phyloP scores from a whole-genome alignment of 2,113 vertebrate species.

The Cottus gobio region DNA sequence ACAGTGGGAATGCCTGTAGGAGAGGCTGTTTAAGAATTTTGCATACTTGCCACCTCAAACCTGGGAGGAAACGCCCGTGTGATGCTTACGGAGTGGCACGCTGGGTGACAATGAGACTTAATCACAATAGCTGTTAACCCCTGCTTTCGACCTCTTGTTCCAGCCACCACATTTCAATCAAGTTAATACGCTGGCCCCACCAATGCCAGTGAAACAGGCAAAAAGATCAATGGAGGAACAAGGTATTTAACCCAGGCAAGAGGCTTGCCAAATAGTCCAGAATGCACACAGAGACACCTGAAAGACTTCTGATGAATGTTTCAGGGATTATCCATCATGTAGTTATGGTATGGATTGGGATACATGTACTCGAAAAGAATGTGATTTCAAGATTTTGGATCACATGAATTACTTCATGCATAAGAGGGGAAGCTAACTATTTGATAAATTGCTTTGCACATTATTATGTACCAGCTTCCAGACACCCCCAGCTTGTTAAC shows the following conservation, averaged over 20 bases:
- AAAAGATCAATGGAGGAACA: conserved; percentile 64
- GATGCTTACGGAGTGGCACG: conserved; percentile 28
- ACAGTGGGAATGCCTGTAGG: conserved; percentile 26
- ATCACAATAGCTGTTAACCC: conserved; percentile 50
- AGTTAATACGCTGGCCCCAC: conserved; percentile 40
- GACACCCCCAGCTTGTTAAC: not conserved
- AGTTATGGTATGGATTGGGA: conserved; percentile 7
- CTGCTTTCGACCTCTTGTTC: conserved; percentile 46
- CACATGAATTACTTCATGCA: not conserved
- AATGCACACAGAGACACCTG: conserved; percentile 29
- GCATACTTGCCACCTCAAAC: conserved; percentile 54
- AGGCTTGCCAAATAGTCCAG: conserved; percentile 52
- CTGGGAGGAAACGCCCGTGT: conserved; percentile 32
- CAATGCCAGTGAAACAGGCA: conserved; percentile 49
- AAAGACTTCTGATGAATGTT: conserved; percentile 44
- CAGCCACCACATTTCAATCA: conserved; percentile 61
- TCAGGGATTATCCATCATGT: conserved; percentile 22
- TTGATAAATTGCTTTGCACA: not conserved
- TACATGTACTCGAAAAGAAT: not conserved
- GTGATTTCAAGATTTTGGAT: not conserved
- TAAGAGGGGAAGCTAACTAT: not conserved
- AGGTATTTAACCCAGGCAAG: conserved; percentile 57
- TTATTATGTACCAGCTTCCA: not conserved
- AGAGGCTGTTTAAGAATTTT: conserved; percentile 56
- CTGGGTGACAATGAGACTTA: conserved; percentile 49